phyloP scores from a whole-genome alignment of 1,140 invertebrate genomes.

The Trachymyrmex cornetzi region DNA sequence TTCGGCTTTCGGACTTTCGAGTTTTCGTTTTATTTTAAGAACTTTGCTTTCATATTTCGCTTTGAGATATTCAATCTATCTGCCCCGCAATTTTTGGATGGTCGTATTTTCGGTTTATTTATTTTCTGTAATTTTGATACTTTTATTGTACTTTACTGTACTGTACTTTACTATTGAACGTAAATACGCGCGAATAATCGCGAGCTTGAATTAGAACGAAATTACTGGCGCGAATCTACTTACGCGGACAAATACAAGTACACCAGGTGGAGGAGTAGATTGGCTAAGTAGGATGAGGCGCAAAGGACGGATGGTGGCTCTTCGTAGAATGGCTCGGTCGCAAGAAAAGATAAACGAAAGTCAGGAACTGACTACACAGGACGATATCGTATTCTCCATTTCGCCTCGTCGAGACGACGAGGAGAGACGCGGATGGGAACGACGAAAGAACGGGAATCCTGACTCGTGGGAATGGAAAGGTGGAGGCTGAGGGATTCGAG shows the following conservation, averaged over 20 bases:
- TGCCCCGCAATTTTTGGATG: not conserved
- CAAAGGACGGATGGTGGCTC: conserved; percentile 61
- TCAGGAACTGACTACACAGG: conserved; percentile 67
- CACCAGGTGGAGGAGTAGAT: conserved; percentile 78
- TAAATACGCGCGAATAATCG: conserved; percentile 11
- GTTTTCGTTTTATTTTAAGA: not conserved
- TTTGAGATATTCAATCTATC: not conserved
- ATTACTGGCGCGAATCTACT: conserved; percentile 47
- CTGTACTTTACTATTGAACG: not conserved
- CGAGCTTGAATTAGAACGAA: conserved; percentile 30
- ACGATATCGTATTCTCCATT: conserved; percentile 63
- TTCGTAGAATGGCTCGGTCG: conserved; percentile 58
- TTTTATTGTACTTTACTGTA: not conserved
- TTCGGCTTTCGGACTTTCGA: not conserved
- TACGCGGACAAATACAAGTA: conserved; percentile 67
- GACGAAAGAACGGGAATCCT: conserved; percentile 62
- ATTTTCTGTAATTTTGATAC: not conserved
- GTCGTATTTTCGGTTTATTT: not conserved
- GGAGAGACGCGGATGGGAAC: conserved; percentile 51
- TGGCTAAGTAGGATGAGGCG: conserved; percentile 70
- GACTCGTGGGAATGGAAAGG: conserved; percentile 42
- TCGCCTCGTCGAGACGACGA: conserved; percentile 58
- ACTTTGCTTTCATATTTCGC: not conserved
- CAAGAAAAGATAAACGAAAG: conserved; percentile 76
- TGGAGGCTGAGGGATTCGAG: conserved; percentile 38